These are phyloP conservation scores for Eristalinus aeneus DNA, from an alignment of 2,888 invertebrate species.

Conservation along the genomic window DNA sequence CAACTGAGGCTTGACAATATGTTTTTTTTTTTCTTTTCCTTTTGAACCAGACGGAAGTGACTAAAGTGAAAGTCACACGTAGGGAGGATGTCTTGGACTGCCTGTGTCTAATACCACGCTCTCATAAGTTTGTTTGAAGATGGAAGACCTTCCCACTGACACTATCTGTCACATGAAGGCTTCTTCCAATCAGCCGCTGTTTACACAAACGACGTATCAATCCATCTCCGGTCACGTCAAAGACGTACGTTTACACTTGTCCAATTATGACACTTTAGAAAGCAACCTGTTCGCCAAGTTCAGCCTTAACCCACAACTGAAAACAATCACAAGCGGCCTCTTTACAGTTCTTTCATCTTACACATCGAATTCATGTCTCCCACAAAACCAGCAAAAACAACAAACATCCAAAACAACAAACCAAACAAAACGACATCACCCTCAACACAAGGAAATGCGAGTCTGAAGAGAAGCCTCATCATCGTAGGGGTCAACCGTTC, in stretches of 20 bases:
- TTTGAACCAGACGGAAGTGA: too few species aligned
- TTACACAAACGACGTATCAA: not conserved
- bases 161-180: not conserved
- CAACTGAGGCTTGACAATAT: too few species aligned
- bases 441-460: not conserved
- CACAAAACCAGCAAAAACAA: not conserved
- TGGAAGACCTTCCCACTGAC: not conserved
- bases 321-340: not conserved
- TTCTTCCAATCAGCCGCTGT: not conserved
- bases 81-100: too few species aligned
- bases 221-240: not conserved
- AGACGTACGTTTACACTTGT: not conserved
- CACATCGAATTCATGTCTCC: not conserved
- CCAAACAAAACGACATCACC: not conserved
- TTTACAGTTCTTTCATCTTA: not conserved
- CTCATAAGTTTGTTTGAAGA: too few species aligned
- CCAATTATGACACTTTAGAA: not conserved
- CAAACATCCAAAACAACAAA: not conserved
- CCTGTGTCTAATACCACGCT: too few species aligned
- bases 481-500: not conserved
- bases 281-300: not conserved
- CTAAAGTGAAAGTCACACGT: too few species aligned
- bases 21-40: too few species aligned
- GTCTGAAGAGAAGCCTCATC: not conserved
- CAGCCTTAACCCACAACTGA: not conserved